These are phyloP conservation scores for Ciconia maguari DNA, from an alignment of 2,113 vertebrate genomes.

Conservation along the genomic window DNA sequence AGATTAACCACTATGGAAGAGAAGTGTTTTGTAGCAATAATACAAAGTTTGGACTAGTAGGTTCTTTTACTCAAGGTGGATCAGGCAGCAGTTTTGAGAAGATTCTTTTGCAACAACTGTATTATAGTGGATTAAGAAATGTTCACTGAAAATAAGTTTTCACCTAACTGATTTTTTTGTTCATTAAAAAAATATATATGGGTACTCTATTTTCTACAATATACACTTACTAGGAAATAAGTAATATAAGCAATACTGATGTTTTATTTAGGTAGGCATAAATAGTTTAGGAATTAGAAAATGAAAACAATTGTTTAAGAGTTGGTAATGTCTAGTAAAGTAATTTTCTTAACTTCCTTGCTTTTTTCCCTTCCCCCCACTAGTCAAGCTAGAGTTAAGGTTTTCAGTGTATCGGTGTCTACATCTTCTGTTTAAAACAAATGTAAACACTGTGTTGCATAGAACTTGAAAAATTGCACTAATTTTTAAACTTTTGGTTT, in stretches of 20 bases:
- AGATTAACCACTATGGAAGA: neutral
- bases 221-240: slow-evolving; percentile 52
- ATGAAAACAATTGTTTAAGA: neutral
- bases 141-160: neutral
- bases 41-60: neutral
- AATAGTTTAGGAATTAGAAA: slow-evolving; percentile 49
- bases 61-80: slow-evolving; percentile 13
- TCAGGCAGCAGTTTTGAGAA: slow-evolving; percentile 61
- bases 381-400: neutral
- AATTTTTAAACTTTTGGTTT: slow-evolving; percentile 51
- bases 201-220: slow-evolving; percentile 68
- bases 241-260: slow-evolving; percentile 72
- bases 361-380: neutral
- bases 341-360: neutral
- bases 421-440: slow-evolving; percentile 29
- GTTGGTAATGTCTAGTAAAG: neutral
- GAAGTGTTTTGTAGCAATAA: slow-evolving; percentile 52
- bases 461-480: slow-evolving; percentile 63
- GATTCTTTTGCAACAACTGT: slow-evolving; percentile 19
- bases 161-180: neutral
- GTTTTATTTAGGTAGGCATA: slow-evolving; percentile 71
- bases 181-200: neutral
- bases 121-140: neutral
- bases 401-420: slow-evolving; percentile 11
- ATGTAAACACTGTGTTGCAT: slow-evolving; percentile 43